Evolutionary conservation across 2,888 invertebrate genomes (phyloP), one percentile per base, ranked within the genome.

Genomic region (Megastigmus dorsalis): DNA sequence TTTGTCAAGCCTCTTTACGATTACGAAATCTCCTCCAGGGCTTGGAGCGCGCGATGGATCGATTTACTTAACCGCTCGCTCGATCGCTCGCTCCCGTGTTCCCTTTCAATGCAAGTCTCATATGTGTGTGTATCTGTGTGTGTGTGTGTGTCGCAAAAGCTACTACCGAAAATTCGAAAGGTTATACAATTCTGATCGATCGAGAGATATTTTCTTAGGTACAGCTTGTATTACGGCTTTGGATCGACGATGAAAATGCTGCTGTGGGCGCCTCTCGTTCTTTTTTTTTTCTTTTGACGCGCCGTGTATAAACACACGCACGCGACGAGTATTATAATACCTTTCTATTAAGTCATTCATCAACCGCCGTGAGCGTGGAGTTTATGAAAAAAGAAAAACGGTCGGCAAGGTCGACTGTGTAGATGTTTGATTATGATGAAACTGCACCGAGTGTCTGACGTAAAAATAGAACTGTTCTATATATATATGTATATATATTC

Each of bases 1-100:
- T 72, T 60, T 67, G 36, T 60, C 66, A 60, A 66, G 66, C 66
- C 60, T 43, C 73, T 62, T 60, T 73, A 69, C 38, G 54, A 60
- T 67, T 73, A 62, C 54, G 73, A 73, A 54, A 73, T 45, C 9
- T 2, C 20, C 23, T 15, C n/a, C n/a, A n/a, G n/a, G n/a, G n/a
- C n/a, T n/a, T 41, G 23, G 18, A n/a, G 28, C n/a, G n/a, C n/a
- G n/a, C n/a, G 41, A 6, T 26, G 15, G 50, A 71, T 55, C 50
- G 50, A 38, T 65, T 63, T 65, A 48, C 63, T 20, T 54, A 62
- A 70, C 60, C 23, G 20, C 30, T n/a, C 10, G 52, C 38, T n/a
- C n/a, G n/a, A n/a, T n/a, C n/a, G n/a, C n/a, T n/a, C n/a, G n/a
- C n/a, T n/a, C n/a, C n/a, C n/a, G n/a, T n/a, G n/a, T n/a, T n/a